Conservation (phyloP, 2,797 vertebrate species). For the Anabacerthia variegaticeps region DNA sequence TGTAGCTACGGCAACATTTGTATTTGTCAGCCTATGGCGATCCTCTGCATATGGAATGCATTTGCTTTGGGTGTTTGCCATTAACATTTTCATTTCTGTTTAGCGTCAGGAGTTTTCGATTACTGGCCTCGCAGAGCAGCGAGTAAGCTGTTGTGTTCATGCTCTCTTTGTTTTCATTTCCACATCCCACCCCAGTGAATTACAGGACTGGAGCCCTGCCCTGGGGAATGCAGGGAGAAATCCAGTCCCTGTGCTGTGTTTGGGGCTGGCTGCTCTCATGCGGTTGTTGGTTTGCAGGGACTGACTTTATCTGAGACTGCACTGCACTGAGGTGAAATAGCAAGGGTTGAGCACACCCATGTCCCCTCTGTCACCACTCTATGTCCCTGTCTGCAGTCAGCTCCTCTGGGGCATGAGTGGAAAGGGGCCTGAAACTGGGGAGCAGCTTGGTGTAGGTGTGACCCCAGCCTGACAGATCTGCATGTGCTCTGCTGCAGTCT, state of each 20-base stretch:
- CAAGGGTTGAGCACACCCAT: background rate
- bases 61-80: constrained; percentile 75
- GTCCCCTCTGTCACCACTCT: background rate
- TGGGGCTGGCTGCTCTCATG: background rate
- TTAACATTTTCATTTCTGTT: constrained; percentile 78
- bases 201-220: background rate
- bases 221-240: background rate
- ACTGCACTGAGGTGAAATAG: accelerated
- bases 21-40: constrained; percentile 43
- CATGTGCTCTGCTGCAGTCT: accelerated
- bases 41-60: constrained; percentile 69
- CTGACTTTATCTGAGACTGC: background rate
- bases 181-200: background rate
- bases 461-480: background rate
- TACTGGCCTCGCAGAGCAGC: constrained; percentile 35
- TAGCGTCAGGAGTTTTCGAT: constrained; percentile 73
- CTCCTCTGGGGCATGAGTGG: accelerated
- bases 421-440: background rate
- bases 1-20: constrained; percentile 54
- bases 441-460: background rate
- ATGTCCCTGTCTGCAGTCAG: background rate
- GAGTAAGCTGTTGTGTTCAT: constrained; percentile 44
- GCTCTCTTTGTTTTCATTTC: constrained; percentile 68
- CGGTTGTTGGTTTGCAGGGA: accelerated
- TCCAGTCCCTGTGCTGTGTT: background rate